These are phyloP conservation scores for Acinonyx jubatus DNA, from an alignment of 2,113 vertebrate species.

Conservation along the genomic window DNA sequence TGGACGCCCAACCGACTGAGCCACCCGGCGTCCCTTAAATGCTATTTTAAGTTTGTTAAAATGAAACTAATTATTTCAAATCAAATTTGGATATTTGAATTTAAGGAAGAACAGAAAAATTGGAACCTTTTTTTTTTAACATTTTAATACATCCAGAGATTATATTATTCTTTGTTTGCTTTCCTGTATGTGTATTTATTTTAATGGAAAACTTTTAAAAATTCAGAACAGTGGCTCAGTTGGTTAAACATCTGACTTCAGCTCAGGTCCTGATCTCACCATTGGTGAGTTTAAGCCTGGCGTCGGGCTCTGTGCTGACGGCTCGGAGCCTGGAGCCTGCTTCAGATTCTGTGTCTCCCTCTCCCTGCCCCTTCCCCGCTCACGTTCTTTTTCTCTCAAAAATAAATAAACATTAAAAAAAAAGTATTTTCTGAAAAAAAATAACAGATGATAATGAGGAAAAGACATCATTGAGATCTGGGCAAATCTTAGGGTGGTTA, in stretches of 20 bases:
- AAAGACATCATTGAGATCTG: neutral
- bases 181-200: neutral
- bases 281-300: too few species aligned
- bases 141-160: neutral
- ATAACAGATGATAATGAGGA: neutral
- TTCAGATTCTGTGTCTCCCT: too few species aligned
- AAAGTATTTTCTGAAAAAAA: neutral
- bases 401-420: too few species aligned
- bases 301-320: too few species aligned
- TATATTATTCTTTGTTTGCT: neutral
- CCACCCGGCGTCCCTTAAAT: neutral
- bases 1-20: too few species aligned
- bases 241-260: too few species aligned
- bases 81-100: slow-evolving; percentile 24
- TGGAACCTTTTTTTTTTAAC: neutral
- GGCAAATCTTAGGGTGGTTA: neutral
- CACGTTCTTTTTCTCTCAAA: too few species aligned
- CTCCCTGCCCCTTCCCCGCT: too few species aligned
- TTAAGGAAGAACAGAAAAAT: neutral
- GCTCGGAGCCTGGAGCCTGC: too few species aligned
- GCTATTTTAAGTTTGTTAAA: neutral
- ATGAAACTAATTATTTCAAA: neutral
- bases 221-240: neutral
- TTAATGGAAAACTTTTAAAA: neutral
- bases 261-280: too few species aligned